phyloP scores from a whole-genome alignment of 2,797 vertebrate species.

The Lagorchestes hirsutus region DNA sequence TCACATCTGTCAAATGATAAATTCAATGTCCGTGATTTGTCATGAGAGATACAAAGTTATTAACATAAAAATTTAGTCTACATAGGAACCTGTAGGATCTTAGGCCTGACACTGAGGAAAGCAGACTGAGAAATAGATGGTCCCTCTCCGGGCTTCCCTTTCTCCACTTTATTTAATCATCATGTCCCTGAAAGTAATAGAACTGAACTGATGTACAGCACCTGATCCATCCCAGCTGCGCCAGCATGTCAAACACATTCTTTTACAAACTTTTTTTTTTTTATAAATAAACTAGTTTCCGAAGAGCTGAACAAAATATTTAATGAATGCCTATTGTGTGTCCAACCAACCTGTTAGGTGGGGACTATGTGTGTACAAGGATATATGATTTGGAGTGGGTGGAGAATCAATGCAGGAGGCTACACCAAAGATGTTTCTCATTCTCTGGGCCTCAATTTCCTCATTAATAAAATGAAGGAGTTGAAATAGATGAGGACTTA shows the following conservation, averaged over 20 bases:
- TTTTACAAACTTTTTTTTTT: not conserved
- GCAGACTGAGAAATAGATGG: constrained; percentile 2
- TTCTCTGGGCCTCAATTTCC: constrained; percentile 22
- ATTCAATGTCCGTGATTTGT: not conserved
- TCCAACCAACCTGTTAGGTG: not conserved
- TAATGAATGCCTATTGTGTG: not conserved
- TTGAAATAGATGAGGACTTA: not conserved
- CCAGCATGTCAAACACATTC: not conserved
- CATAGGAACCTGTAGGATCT: not conserved
- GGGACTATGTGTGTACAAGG: not conserved
- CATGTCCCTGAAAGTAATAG: not conserved
- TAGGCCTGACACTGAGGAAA: not conserved
- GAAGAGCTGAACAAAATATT: not conserved
- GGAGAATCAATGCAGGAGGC: not conserved
- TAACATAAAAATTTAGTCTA: not conserved
- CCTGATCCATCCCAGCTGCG: not conserved
- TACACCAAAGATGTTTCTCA: not conserved
- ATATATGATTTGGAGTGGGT: not conserved
- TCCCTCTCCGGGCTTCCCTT: not conserved
- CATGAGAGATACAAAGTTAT: not conserved
- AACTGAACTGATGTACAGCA: not conserved
- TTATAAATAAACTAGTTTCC: not conserved
- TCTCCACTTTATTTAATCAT: not conserved
- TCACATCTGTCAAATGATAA: not conserved
- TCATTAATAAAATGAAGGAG: constrained; percentile 39